These are phyloP conservation scores for Pan paniscus DNA, from an alignment of 2,113 vertebrate species.

Conservation along the genomic window DNA sequence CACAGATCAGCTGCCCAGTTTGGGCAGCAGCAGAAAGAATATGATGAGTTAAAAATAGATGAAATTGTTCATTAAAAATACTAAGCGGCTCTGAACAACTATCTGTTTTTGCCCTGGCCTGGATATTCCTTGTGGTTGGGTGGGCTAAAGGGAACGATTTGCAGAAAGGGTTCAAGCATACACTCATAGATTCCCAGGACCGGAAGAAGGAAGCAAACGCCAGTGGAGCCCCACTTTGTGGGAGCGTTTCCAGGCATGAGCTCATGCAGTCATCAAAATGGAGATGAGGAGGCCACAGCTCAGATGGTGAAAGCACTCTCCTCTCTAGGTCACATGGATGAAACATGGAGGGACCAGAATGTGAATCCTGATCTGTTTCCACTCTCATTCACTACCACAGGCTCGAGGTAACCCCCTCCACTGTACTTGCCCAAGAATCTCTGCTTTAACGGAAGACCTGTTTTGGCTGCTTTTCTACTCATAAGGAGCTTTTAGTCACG, in stretches of 20 bases:
- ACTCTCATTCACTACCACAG: background rate
- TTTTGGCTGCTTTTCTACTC: background rate
- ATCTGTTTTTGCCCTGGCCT: background rate
- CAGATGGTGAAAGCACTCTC: background rate
- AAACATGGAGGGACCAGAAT: background rate
- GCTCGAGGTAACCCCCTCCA: too few species aligned
- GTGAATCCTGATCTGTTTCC: background rate
- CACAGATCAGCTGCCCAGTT: background rate
- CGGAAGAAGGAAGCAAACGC: background rate
- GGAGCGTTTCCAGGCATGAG: rapidly evolving
- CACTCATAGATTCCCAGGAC: rapidly evolving
- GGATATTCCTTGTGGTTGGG: background rate
- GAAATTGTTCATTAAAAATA: background rate
- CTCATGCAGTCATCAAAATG: rapidly evolving
- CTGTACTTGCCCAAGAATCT: background rate
- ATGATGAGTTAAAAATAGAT: background rate
- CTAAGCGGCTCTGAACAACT: background rate
- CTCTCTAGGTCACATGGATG: background rate
- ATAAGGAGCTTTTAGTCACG: background rate
- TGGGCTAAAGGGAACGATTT: background rate
- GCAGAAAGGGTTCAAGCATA: background rate
- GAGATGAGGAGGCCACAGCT: too few species aligned
- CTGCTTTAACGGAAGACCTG: background rate
- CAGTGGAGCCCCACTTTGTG: background rate
- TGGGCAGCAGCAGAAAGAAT: background rate